phyloP scores from a whole-genome alignment of 2,113 vertebrate species.

The Callipepla californica region DNA sequence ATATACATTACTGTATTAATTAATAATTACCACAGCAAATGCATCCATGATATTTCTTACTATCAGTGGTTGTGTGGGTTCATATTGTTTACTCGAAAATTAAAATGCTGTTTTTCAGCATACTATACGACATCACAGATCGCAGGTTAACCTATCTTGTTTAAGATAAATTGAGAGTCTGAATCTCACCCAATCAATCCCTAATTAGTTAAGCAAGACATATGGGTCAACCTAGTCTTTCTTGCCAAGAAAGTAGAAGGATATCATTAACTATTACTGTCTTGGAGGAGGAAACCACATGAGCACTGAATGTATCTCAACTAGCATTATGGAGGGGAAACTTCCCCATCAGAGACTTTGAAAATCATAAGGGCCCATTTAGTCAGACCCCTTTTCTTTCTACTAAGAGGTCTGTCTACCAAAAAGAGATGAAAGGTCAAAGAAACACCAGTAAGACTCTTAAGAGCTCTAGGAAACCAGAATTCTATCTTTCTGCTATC shows the following conservation, averaged over 20 bases:
- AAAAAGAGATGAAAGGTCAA: neutral
- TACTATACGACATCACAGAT: neutral
- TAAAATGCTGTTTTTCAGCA: conserved; percentile 16
- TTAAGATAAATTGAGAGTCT: conserved; percentile 45
- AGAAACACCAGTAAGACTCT: neutral
- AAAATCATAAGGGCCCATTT: neutral
- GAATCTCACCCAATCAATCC: conserved; percentile 23
- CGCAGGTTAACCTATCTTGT: conserved; percentile 23
- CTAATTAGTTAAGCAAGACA: conserved; percentile 36
- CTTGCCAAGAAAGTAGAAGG: neutral
- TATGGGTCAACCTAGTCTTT: conserved; percentile 16
- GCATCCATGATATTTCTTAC: neutral
- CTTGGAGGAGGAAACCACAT: neutral
- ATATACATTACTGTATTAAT: no score
- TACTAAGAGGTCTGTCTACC: neutral
- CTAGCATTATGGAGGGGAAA: neutral
- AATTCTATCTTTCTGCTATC: neutral
- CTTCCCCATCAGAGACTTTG: neutral
- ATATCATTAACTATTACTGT: neutral
- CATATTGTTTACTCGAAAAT: conserved; percentile 20
- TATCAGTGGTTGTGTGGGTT: neutral
- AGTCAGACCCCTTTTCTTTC: neutral
- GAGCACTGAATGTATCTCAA: neutral
- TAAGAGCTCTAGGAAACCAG: neutral
- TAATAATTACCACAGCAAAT: neutral